Percentiles rank a stretch among this genome's conserved stretches.
Conservation (phyloP, 1,140 invertebrate species). For the Lerema accius region DNA sequence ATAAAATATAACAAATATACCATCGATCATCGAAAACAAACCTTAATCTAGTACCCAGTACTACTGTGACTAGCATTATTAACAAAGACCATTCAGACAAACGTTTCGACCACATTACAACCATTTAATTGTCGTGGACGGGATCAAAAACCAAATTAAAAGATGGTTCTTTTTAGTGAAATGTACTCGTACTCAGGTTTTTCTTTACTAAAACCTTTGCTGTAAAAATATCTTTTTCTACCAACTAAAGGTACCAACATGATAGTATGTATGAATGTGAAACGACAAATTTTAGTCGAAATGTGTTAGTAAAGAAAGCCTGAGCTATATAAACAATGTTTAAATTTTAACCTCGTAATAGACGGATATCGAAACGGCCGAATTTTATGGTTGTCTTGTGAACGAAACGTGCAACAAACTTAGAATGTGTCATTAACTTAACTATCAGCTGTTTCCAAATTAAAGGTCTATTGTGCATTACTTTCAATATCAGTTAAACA, state of each 20-base stretch:
- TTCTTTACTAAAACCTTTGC: neutral
- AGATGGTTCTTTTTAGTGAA: neutral
- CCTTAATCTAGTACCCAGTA: slow-evolving; percentile 66
- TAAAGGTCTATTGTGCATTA: slow-evolving; percentile 5
- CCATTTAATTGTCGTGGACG: slow-evolving; percentile 9
- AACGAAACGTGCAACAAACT: slow-evolving; percentile 12
- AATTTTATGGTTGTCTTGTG: neutral
- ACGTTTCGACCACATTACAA: slow-evolving; percentile 11
- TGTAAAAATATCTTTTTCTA: too few relatives aligned
- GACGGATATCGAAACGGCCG: slow-evolving; percentile 8
- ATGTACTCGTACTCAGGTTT: neutral
- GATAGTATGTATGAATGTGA: too few relatives aligned
- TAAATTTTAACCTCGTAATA: neutral
- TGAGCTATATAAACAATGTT: neutral
- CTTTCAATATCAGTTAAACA: neutral
- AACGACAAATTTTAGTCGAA: neutral
- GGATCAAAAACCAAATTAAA: slow-evolving; percentile 13
- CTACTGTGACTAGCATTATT: slow-evolving; percentile 71
- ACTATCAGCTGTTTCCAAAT: neutral
- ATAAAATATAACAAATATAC: slow-evolving; percentile 29
- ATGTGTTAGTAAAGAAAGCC: slow-evolving; percentile 1
- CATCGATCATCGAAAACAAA: slow-evolving; percentile 34
- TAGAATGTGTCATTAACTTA: neutral
- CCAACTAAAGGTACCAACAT: too few relatives aligned
- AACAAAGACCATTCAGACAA: slow-evolving; percentile 46